phyloP scores from a whole-genome alignment of 1,140 invertebrate species.

The Ceratosolen fusciceps region DNA sequence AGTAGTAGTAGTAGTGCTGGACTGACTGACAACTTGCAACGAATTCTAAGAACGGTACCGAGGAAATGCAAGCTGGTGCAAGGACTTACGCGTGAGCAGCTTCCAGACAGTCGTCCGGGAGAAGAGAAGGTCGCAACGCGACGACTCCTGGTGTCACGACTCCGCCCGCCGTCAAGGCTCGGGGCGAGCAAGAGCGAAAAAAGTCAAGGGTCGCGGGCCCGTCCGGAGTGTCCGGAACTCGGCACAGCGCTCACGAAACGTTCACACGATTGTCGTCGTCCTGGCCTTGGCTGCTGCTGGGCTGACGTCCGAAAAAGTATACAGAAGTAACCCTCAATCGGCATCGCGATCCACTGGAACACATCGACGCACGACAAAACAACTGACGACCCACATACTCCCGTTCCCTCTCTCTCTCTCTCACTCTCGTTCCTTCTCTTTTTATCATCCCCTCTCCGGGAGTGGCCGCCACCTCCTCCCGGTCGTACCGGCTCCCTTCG shows the following conservation, averaged over 20 bases:
- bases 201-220: background rate
- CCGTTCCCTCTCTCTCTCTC: background rate
- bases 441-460: slow-evolving; percentile 36
- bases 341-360: slow-evolving; percentile 38
- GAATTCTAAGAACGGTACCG: background rate
- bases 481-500: too few species aligned
- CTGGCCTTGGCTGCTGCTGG: background rate
- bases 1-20: too few species aligned
- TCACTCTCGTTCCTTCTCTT: slow-evolving; percentile 36
- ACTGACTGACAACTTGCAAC: too few species aligned
- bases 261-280: background rate
- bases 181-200: too few species aligned
- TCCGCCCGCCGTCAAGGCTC: too few species aligned
- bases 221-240: background rate
- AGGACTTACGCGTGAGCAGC: background rate
- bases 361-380: slow-evolving; percentile 46
- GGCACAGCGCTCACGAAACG: background rate
- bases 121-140: background rate
- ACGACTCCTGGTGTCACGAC: background rate
- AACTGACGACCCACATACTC: slow-evolving; percentile 47
- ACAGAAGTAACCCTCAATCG: slow-evolving; percentile 20
- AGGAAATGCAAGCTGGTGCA: background rate
- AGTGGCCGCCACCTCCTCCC: background rate
- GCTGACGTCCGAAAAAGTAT: background rate
- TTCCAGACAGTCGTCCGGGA: too few species aligned